Evolutionary conservation across 2,888 invertebrate genomes (phyloP).

Genomic region (Thera britannica): DNA sequence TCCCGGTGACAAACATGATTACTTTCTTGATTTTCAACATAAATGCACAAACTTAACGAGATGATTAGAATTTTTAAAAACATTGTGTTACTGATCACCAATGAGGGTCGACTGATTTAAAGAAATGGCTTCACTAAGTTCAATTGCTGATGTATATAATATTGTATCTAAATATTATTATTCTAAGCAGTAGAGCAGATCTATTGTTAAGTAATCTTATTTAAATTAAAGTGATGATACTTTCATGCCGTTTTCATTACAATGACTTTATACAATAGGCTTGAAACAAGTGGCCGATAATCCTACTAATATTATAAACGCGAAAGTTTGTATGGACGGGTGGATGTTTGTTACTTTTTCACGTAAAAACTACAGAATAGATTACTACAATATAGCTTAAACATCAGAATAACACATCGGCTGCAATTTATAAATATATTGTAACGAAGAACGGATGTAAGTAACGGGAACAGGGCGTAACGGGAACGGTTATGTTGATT

Average conservation of each 20-base stretch:
- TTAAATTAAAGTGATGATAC: conserved; percentile 3
- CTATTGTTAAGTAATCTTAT: conserved; percentile 12
- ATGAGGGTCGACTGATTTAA: conserved; percentile 6
- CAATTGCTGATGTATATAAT: conserved; percentile 1
- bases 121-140: background rate
- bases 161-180: conserved; percentile 21
- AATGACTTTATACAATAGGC: background rate
- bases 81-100: conserved; percentile 9
- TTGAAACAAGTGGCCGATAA: background rate
- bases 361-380: too few relatives aligned
- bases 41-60: conserved; percentile 7
- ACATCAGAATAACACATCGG: too few relatives aligned
- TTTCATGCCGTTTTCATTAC: conserved; percentile 3
- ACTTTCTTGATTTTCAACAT: background rate
- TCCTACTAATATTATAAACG: too few relatives aligned
- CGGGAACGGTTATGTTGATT: too few relatives aligned
- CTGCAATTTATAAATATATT: too few relatives aligned
- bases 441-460: too few relatives aligned
- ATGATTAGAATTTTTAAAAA: conserved; percentile 14
- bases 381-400: too few relatives aligned
- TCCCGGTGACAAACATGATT: background rate
- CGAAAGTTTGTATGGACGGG: too few relatives aligned
- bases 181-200: conserved; percentile 5
- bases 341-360: too few relatives aligned
- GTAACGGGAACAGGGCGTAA: too few relatives aligned